Evolutionary conservation across 1,140 invertebrate species (phyloP), one percentile per base, ranked within the genome.

Genomic region (Drosophila jambulina): DNA sequence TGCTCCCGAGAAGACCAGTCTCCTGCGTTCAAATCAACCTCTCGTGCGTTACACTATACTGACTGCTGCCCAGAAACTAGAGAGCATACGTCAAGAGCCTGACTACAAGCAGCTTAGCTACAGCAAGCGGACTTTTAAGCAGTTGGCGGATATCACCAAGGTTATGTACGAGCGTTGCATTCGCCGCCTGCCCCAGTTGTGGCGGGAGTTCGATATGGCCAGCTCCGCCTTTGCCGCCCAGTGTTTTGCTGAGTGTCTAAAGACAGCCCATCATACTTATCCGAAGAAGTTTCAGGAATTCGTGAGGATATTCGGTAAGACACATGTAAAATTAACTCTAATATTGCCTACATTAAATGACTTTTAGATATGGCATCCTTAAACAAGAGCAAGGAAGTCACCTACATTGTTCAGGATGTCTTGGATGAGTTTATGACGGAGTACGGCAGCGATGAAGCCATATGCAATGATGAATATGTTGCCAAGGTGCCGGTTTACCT

Each of bases 201-300:
- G 88, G 88, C 34, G 57, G 5, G 48, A 93, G 49, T 93, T 94
- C 61, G 93, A 95, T 75, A 72, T 93, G 62, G 78, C 91, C 29
- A 92, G 92, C 8, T 92, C 93, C 1, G 72, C 93, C 42, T 62
- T 94, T 12, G 93, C 93, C 17, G 67, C 94, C 17, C 94, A 95
- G 78, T 95, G 94, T 72, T 95, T 95, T 54, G 92, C 94, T 59
- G 93, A 94, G 72, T 93, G 95, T 48, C 91, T 94, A 25, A 88
- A 83, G 38, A 85, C 94, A n/a, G 93, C 95, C 4, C 93, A 93
- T 64, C 91, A 88, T 5, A 77, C 86, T 8, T 93, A 93, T 64
- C 69, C 84, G 2, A 91, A 91, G 9, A 93, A 94, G 57, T 92
- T 95, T 3, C 67, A 86, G 3, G 80, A 81, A 5, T 95, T 82